Evolutionary conservation across 2,888 invertebrate species (phyloP), one percentile per base, ranked within the genome.

Genomic region (Epirrhoe tristata): DNA sequence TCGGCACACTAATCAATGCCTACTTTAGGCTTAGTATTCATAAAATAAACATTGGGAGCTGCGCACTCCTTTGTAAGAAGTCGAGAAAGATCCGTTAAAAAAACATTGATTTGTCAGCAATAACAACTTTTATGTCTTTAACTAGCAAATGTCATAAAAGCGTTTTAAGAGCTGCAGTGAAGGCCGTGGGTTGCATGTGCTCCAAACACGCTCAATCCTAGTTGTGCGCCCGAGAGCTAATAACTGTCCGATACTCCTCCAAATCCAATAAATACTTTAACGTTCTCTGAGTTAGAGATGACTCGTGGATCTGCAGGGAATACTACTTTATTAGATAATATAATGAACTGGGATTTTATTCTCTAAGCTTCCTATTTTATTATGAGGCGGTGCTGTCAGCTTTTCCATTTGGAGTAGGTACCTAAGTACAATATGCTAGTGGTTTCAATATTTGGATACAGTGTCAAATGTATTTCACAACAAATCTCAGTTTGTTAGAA

Each of bases 241-340:
- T 65, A 56, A 56, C 60, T 52, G 52, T 57, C 52, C 60, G 54
- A 64, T 54, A 58, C 54, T 54, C 58, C 36, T 58, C 46, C 58
- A 58, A 46, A 58, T 39, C 39, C 50, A 55, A 59, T 55, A 55
- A 55, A 64, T 39, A 58, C 17, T 39, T 50, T 39, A 39, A n/a
- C 58, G 14, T 43, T 43, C 34, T 46, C 4, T 14, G 6, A 7
- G n/a, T 12, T 31, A 52, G 36, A 16, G 14, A 53, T 58, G 58
- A 55, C 58, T 50, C 58, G 48, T 24, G 48, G 32, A 57, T 46
- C 16, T 32, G 34, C 17, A 32, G 16, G 16, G 58, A 50, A 50
- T 58, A 50, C 39, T n/a, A 0, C 8, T 24, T 17, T 43, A 24
- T 12, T 24, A 43, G 2, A 43, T 56, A 12, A 43, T 56, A 8